Evolutionary conservation across 2,113 vertebrate genomes (phyloP).

Genomic region (Centrocercus urophasianus): DNA sequence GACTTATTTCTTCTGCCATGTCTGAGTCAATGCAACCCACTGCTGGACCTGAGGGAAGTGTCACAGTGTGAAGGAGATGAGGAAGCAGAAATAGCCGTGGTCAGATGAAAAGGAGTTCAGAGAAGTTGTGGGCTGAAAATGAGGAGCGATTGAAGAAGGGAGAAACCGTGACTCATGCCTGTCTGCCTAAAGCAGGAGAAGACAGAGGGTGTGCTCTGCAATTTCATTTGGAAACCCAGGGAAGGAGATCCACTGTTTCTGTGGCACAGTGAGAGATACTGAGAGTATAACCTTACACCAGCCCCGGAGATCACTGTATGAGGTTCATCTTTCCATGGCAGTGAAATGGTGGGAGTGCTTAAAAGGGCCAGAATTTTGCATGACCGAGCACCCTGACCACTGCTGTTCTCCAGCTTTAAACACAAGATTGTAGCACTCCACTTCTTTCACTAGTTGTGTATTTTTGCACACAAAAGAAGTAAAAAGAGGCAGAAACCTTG

Average conservation of each 20-base stretch:
- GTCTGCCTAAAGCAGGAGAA: neutral
- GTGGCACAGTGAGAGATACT: fast-evolving
- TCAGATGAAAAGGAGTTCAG: neutral
- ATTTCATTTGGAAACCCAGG: neutral
- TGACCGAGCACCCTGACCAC: neutral
- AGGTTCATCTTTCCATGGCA: neutral
- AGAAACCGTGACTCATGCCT: neutral
- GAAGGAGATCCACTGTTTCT: neutral
- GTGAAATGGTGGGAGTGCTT: neutral
- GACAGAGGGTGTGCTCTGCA: neutral
- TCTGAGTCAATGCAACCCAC: neutral
- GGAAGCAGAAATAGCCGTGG: neutral
- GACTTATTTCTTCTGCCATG: neutral
- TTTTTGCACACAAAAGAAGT: neutral
- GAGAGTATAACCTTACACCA: neutral
- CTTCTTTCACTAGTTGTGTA: fast-evolving
- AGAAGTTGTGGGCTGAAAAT: neutral
- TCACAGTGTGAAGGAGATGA: neutral
- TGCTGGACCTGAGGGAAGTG: neutral
- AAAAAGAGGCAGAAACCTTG: neutral
- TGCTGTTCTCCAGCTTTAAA: neutral
- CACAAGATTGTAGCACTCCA: neutral
- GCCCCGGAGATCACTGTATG: neutral
- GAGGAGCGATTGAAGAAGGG: neutral
- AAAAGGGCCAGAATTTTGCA: neutral